Evolutionary conservation across 2,888 invertebrate species (phyloP), one percentile per base, ranked within the genome.

Genomic region (Noctua janthina): DNA sequence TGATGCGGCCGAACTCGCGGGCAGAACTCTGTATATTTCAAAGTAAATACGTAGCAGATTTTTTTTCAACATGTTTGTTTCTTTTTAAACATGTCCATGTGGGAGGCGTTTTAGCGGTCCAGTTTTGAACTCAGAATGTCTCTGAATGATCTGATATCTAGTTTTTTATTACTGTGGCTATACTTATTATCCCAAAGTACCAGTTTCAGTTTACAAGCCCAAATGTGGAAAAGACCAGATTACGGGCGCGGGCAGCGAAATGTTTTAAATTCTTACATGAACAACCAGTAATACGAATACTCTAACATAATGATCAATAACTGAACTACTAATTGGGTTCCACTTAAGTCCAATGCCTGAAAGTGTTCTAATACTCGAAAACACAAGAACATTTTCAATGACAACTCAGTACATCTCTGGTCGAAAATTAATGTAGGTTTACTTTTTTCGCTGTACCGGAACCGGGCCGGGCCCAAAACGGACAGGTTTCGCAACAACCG

Each of bases 401-500:
- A 74, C 49, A 76, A 46, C 43, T 76, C 74, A 83, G 39, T 75
- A 51, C 39, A 59, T 43, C 73, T 62, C 62, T 66, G 13, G 43
- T 83, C 73, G 74, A 77, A 85, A 78, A 87, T 78, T 71, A 76
- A 82, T 76, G 73, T 66, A 49, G 56, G 71, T 78, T 73, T 76
- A 77, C 64, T 82, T 78, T 76, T 87, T 86, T 87, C 72, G 77
- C 72, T 79, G 79, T 82, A 87, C 84, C 89, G 88, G 87, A 90
- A 87, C 88, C 85, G 72, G 78, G 79, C 54, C 81, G 78, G 83
- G 73, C 77, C 87, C 87, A 78, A 91, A 91, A 86, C 82, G 85
- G 90, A 90, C 90, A 85, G 87, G 90, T 90, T 91, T 91, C 87
- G 89, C 92, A 90, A 87, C 87, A 90, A 92, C 91, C 91, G 91